A percentile compares a stretch with the other conserved stretches of the same genome.
Conservation (phyloP, 2,113 vertebrate genomes). For the Odocoileus virginianus region DNA sequence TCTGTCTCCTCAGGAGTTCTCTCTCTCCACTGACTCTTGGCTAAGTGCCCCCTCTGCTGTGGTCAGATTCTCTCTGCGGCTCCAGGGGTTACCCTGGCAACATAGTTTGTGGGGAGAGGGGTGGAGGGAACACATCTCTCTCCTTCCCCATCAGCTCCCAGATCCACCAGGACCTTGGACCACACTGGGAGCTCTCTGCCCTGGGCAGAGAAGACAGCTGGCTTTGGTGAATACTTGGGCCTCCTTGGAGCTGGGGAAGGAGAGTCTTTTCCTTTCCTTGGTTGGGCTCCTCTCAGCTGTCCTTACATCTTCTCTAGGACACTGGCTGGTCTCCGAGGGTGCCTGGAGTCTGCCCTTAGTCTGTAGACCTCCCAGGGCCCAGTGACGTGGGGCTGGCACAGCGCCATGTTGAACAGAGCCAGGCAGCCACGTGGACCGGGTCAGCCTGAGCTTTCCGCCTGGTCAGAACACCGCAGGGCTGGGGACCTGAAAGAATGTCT, state of each 20-base stretch:
- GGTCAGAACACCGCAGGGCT: neutral
- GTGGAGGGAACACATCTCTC: accelerated
- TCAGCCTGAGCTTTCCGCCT: neutral
- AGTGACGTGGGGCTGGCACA: neutral
- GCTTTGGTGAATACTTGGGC: neutral
- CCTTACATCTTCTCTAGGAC: neutral
- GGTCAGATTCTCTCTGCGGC: neutral
- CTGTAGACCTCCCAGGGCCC: neutral
- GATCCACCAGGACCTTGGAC: neutral
- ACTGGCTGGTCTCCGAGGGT: neutral
- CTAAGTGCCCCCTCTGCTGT: neutral
- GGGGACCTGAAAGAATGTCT: neutral
- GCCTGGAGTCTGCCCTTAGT: neutral
- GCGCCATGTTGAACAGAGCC: neutral
- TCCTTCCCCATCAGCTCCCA: neutral
- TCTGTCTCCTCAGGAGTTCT: neutral
- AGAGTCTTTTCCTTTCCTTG: neutral
- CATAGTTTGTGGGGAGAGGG: neutral
- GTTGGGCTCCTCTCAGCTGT: neutral
- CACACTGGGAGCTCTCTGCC: neutral
- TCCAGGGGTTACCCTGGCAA: neutral
- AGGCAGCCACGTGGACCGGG: neutral
- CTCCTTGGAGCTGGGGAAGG: neutral
- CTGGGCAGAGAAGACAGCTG: neutral
- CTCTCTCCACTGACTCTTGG: neutral